These are phyloP conservation scores for Apostichopus parvimensis DNA, from an alignment of 35 echinoderm and acorn worm genomes.

Conservation along the genomic window DNA sequence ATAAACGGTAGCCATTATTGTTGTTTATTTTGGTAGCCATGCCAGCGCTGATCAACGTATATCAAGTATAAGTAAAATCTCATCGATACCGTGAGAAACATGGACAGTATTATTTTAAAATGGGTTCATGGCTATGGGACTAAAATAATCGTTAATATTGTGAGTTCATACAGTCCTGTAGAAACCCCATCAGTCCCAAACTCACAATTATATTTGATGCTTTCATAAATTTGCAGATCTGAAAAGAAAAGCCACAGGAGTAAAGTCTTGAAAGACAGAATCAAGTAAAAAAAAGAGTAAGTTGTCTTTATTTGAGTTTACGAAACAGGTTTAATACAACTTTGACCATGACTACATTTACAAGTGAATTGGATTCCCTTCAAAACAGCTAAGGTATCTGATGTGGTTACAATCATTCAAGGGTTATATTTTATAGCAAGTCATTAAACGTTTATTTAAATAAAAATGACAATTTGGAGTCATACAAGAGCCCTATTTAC, in stretches of 20 bases:
- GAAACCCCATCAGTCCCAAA: neutral
- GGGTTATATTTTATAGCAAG: no score
- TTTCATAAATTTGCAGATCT: neutral
- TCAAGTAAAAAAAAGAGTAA: no score
- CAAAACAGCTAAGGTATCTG: neutral
- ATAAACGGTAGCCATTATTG: no score
- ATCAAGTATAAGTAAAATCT: no score
- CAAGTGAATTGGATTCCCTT: neutral
- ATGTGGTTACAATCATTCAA: no score
- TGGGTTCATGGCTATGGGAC: neutral
- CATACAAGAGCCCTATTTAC: no score
- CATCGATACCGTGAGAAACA: neutral
- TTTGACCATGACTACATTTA: neutral
- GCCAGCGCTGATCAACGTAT: no score
- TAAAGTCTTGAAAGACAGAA: neutral
- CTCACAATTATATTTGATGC: neutral
- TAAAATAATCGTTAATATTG: neutral
- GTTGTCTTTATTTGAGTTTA: no score
- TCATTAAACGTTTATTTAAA: no score
- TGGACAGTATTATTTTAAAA: neutral
- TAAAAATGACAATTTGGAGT: no score
- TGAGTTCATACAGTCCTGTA: neutral
- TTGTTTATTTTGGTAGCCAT: no score
- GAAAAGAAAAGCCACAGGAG: neutral
- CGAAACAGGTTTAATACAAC: neutral